Base-by-base conservation (phyloP, 1,140 invertebrate species). In the Drosophila kepulauana region DNA sequence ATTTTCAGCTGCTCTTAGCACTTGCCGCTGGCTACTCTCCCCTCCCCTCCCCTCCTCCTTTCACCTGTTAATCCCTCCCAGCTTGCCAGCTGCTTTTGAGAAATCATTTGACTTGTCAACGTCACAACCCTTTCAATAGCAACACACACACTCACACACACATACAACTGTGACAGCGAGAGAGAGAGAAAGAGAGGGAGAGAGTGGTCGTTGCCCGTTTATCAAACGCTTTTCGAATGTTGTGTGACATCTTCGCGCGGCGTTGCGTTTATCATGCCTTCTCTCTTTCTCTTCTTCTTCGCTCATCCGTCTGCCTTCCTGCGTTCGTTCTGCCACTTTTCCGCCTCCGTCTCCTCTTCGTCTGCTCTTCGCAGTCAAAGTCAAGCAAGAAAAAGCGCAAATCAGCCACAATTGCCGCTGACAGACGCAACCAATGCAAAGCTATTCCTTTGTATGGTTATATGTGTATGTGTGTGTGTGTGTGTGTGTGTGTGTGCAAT, bases 331-430 rank as follows among this genome's bases (percentile, higher is more conserved):
- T 3, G 20, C 20, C 38, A 5, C 16, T 41, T 33, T 13, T 13
- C 16, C 10, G 38, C 45, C 11, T 20, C 43, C 30, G 8, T 8
- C 57, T 41, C 54, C 11, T 58, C 13, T 41, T 1, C 49, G 25
- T 2, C 33, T 35, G 7, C 66, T 35, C 10, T 52, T 56, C 13
- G 35, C 51, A 74, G 51, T 68, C 52, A 64, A 56, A 72, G 48
- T 76, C n/a, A 20, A 48, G 69, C 59, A 38, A 65, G 65, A 86
- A 85, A 87, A 87, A 87, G 84, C 80, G 84, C 84, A 87, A 87
- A 87, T 87, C 84, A 87, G 84, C 84, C 84, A 88, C 84, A 87
- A 87, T 87, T 87, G 84, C 80, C 85, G 78, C 73, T 87, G 84
- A 87, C 84, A 87, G 84, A 80, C 85, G 80, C 82, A 86, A 79